A percentile compares a stretch with the other conserved stretches of the same genome.
Conservation (phyloP, 1,140 invertebrate genomes). For the Olivierus martensii region DNA sequence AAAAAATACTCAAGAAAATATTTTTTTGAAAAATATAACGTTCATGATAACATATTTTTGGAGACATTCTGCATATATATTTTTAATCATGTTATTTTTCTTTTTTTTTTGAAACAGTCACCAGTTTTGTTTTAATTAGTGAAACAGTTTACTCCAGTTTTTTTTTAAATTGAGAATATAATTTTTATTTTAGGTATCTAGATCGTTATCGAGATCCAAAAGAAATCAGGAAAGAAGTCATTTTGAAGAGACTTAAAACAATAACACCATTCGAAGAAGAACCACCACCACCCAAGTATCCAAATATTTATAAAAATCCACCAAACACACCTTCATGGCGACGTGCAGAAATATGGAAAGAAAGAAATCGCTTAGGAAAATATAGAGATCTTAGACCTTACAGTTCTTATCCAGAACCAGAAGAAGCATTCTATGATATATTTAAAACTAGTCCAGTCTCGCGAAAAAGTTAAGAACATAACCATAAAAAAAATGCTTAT, state of each 20-base stretch:
- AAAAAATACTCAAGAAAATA: no score
- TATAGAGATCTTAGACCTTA: conserved; percentile 25
- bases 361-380: conserved; percentile 22
- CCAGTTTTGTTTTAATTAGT: no score
- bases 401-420: conserved; percentile 18
- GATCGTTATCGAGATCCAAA: conserved; percentile 82
- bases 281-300: conserved; percentile 46
- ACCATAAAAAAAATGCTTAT: no score
- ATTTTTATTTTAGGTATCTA: conserved; percentile 46
- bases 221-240: conserved; percentile 69
- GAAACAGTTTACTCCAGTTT: no score
- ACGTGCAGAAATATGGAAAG: conserved; percentile 27
- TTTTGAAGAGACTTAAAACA: conserved; percentile 61
- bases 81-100: no score
- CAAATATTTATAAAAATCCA: conserved; percentile 42
- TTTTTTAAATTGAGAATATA: no score
- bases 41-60: no score
- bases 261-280: conserved; percentile 59
- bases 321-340: conserved; percentile 56
- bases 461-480: no score
- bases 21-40: no score
- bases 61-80: no score
- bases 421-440: neutral
- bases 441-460: no score
- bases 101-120: no score